Percentiles rank a stretch among this genome's conserved stretches.
Conservation (phyloP, 1,140 invertebrate species). For the Choristoneura fumiferana region DNA sequence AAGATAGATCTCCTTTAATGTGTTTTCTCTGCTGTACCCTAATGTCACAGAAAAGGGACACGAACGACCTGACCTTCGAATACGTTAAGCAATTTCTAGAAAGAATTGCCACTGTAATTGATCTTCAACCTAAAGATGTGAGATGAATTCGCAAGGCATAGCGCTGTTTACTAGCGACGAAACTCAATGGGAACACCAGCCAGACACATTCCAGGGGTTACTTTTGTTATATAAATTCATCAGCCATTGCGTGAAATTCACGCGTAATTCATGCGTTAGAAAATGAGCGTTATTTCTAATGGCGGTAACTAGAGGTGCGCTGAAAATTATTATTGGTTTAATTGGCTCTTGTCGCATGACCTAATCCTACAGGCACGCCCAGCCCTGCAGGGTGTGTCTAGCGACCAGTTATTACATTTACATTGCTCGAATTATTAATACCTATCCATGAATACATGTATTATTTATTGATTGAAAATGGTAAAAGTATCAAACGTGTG, state of each 20-base stretch:
- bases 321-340: conserved; percentile 13
- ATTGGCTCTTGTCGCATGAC: conserved; percentile 16
- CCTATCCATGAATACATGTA: too few species aligned
- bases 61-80: too few species aligned
- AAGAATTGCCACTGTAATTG: too few species aligned
- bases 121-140: too few species aligned
- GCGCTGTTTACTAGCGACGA: neutral
- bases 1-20: too few species aligned
- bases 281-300: conserved; percentile 4
- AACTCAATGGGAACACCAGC: neutral
- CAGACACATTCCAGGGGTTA: neutral
- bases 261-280: neutral
- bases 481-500: neutral
- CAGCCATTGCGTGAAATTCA: neutral
- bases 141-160: conserved; percentile 2
- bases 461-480: too few species aligned
- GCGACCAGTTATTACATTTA: neutral
- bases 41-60: too few species aligned
- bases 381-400: neutral
- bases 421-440: too few species aligned
- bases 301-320: conserved; percentile 16
- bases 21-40: too few species aligned
- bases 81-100: too few species aligned
- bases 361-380: conserved; percentile 1
- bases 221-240: neutral